A percentile compares a stretch with the other conserved stretches of the same genome.
Conservation (phyloP, 2,113 vertebrate genomes). For the Chloebia gouldiae region DNA sequence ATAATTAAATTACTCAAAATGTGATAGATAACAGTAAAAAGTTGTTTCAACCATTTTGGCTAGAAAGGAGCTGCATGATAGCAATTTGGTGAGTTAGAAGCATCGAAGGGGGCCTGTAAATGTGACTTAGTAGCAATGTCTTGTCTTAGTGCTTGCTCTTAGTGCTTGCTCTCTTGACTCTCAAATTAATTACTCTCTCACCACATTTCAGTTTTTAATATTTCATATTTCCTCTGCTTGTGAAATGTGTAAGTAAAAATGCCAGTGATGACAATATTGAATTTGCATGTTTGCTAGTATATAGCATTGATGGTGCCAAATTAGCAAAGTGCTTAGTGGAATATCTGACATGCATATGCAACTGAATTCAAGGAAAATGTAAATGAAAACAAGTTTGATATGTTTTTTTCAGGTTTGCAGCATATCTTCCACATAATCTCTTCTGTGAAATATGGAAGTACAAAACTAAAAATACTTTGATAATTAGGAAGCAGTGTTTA, state of each 20-base stretch:
- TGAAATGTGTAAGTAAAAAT: neutral
- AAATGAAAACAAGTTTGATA: neutral
- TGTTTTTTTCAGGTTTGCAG: neutral
- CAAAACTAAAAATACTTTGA: neutral
- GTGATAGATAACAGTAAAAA: neutral
- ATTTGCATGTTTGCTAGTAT: neutral
- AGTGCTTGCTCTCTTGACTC: neutral
- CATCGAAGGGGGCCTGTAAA: neutral
- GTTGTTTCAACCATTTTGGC: neutral
- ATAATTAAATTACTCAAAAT: neutral
- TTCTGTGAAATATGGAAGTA: neutral
- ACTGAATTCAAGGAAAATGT: neutral
- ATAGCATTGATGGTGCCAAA: neutral
- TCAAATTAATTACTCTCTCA: neutral
- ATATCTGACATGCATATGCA: neutral
- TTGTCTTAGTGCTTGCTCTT: neutral
- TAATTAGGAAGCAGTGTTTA: neutral
- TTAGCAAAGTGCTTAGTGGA: neutral
- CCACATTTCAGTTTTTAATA: neutral
- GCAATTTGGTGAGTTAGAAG: neutral
- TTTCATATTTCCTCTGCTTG: neutral
- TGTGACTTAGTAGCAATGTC: rapidly evolving
- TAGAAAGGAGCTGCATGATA: neutral
- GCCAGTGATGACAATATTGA: neutral
- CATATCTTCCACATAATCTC: neutral